A percentile compares a stretch with the other conserved stretches of the same genome.
Evolutionary conservation across 2,797 vertebrate genomes (phyloP).

Genomic region (Lepus oiostolus): DNA sequence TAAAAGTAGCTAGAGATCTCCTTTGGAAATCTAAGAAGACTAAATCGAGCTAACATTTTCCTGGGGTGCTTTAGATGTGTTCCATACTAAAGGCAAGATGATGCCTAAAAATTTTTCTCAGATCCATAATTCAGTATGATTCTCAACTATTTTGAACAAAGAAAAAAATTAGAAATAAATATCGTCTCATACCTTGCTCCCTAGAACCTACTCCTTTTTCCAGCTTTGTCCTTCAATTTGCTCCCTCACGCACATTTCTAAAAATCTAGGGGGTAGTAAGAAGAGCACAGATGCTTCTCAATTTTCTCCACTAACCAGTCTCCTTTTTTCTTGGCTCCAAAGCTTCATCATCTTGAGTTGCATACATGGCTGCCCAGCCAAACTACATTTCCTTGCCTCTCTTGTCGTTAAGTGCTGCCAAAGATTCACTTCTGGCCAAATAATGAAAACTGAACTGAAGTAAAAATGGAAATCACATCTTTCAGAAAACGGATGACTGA

Average conservation of each 20-base stretch:
- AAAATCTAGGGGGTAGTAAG: not conserved
- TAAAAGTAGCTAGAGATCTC: not conserved
- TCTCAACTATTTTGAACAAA: slow-evolving; percentile 55
- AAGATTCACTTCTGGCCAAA: not conserved
- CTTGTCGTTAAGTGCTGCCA: not conserved
- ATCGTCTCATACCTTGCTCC: not conserved
- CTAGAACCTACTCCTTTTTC: not conserved
- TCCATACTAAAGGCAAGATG: slow-evolving; percentile 49
- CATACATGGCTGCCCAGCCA: not conserved
- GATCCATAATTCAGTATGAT: slow-evolving; percentile 60
- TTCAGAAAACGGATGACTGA: not conserved
- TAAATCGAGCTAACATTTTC: slow-evolving; percentile 49
- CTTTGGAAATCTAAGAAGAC: slow-evolving; percentile 31
- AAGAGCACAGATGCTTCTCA: not conserved
- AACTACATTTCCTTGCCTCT: not conserved
- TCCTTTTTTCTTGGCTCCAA: not conserved
- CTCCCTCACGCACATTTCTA: slow-evolving; percentile 50
- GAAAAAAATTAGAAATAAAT: slow-evolving; percentile 54
- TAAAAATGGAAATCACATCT: not conserved
- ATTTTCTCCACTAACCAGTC: not conserved
- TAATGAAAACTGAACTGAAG: not conserved
- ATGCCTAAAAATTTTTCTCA: slow-evolving; percentile 49
- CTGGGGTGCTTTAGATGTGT: not conserved
- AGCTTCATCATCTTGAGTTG: not conserved
- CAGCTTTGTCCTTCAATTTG: not conserved